Conservation (phyloP, 2,888 invertebrate species). For the Charanyca ferruginea region DNA sequence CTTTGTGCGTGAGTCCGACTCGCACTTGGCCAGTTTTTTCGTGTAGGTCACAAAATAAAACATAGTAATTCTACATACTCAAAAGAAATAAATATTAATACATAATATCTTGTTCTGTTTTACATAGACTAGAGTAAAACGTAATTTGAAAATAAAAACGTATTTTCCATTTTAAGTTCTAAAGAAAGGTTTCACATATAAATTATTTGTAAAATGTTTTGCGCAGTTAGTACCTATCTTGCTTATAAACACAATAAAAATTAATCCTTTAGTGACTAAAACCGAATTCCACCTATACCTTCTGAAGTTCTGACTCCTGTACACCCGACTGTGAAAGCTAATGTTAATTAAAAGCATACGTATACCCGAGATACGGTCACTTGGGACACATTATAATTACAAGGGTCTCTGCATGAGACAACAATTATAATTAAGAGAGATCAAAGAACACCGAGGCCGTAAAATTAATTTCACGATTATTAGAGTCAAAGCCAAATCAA, state of each 20-base stretch:
- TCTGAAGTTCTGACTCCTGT: background rate
- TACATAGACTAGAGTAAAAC: no score
- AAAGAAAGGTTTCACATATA: no score
- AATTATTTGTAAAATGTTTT: no score
- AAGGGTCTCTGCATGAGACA: conserved; percentile 26
- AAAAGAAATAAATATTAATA: no score
- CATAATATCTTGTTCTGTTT: no score
- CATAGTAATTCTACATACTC: no score
- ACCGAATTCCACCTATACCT: conserved; percentile 10
- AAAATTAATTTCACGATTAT: conserved; percentile 34
- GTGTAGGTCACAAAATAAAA: no score
- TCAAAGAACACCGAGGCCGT: conserved; percentile 30
- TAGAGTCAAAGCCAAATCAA: background rate
- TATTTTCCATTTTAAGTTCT: no score
- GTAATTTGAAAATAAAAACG: no score
- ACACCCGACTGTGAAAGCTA: conserved; percentile 28
- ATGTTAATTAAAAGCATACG: conserved; percentile 59
- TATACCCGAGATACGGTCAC: conserved; percentile 35
- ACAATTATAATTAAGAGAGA: conserved; percentile 40
- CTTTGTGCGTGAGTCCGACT: no score
- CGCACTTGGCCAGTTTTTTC: no score
- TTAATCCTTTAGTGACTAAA: conserved; percentile 5
- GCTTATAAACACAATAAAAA: background rate
- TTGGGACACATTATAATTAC: conserved; percentile 43
- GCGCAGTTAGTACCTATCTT: no score